Evolutionary conservation across 2,888 invertebrate species (phyloP).

Genomic region (Drosophila merina): DNA sequence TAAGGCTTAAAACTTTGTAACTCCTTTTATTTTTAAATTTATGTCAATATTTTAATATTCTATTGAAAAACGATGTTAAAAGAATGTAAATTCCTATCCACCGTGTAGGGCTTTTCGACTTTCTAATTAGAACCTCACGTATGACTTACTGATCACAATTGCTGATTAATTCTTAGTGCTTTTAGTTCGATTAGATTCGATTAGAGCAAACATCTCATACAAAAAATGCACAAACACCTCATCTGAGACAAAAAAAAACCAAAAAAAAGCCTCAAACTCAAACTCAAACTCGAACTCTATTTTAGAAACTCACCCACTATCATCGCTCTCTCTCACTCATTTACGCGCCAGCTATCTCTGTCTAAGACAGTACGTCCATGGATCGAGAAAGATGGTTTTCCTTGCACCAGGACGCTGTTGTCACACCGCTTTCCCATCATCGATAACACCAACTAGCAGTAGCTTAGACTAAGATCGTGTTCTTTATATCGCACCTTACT

Average conservation of each 20-base stretch:
- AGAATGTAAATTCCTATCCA: no score
- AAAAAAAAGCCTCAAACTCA: no score
- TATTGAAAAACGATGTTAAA: no score
- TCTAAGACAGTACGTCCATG: constrained; percentile 6
- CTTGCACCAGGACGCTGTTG: not conserved
- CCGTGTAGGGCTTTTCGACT: constrained; percentile 11
- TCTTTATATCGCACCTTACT: constrained; percentile 16
- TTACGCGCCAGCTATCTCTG: not conserved
- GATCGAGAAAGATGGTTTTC: not conserved
- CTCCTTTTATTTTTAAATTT: no score
- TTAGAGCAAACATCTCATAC: constrained; percentile 11
- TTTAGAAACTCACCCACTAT: not conserved
- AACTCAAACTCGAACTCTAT: no score
- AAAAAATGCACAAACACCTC: constrained; percentile 7
- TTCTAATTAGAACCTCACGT: constrained; percentile 27
- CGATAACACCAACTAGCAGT: not conserved
- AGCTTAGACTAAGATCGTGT: constrained; percentile 17
- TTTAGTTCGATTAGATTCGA: constrained; percentile 35
- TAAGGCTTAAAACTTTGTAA: no score
- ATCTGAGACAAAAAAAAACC: constrained; percentile 3
- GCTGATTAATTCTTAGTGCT: constrained; percentile 36
- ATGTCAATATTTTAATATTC: no score
- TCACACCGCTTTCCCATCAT: not conserved
- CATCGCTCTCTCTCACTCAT: not conserved
- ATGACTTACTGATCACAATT: constrained; percentile 32